phyloP scores from a whole-genome alignment of 2,113 vertebrate genomes.

The Myiagra hebetior region DNA sequence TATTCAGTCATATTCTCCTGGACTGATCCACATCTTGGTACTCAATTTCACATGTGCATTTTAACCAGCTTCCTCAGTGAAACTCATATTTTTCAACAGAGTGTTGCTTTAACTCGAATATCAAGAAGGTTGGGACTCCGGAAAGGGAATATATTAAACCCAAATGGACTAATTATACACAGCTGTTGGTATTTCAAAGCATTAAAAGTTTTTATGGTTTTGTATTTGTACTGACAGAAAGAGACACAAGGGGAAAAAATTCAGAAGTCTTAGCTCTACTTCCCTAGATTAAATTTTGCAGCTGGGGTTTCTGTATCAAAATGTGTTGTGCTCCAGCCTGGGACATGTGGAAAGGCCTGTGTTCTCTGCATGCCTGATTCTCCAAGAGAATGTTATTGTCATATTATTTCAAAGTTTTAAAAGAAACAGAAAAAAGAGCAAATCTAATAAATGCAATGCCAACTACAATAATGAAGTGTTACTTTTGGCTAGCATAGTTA shows the following conservation, averaged over 20 bases:
- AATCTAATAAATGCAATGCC: background rate
- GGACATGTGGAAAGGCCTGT: constrained; percentile 11
- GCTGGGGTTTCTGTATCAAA: constrained; percentile 4
- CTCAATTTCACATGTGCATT: background rate
- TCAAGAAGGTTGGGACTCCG: background rate
- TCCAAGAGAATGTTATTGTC: constrained; percentile 2
- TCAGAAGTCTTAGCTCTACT: constrained; percentile 10
- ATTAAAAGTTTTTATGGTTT: background rate
- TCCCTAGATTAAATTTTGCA: constrained; percentile 22
- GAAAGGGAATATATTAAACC: constrained; percentile 24
- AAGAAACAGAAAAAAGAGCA: constrained; percentile 31
- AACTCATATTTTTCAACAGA: background rate
- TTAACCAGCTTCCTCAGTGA: background rate
- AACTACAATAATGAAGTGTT: constrained; percentile 43
- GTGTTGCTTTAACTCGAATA: background rate
- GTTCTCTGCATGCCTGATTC: constrained; percentile 2
- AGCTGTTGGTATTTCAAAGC: constrained; percentile 36
- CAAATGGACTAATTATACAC: background rate
- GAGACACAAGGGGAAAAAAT: background rate
- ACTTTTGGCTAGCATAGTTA: constrained; percentile 27
- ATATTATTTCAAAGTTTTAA: background rate
- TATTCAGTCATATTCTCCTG: background rate
- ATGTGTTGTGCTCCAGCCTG: background rate
- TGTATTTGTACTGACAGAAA: constrained; percentile 29
- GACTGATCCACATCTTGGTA: background rate